These are phyloP conservation scores for Echeneis naucrates DNA, from an alignment of 2,797 vertebrate genomes.

Conservation along the genomic window DNA sequence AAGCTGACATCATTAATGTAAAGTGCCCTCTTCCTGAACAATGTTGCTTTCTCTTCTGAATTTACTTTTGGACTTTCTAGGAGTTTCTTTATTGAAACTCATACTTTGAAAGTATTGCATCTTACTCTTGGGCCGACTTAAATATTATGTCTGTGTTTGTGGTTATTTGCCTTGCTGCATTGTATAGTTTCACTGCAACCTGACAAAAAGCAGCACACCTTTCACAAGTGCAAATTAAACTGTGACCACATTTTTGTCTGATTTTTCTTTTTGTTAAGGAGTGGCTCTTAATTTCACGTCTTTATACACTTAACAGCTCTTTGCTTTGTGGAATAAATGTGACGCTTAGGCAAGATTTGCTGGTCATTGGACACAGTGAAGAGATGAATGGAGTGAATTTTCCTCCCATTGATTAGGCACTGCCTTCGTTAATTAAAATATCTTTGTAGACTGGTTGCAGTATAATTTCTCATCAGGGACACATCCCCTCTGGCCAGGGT, in stretches of 20 bases:
- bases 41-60: neutral
- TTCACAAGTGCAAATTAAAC: constrained; percentile 26
- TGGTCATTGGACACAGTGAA: constrained; percentile 41
- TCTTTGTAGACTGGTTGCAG: constrained; percentile 65
- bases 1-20: neutral
- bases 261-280: constrained; percentile 23
- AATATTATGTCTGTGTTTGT: constrained; percentile 12
- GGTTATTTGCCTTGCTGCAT: constrained; percentile 31
- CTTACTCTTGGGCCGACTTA: constrained; percentile 21
- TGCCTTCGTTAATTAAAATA: constrained; percentile 68
- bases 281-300: constrained; percentile 4
- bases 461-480: constrained; percentile 72
- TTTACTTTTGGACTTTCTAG: constrained; percentile 10
- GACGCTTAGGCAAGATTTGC: constrained; percentile 48
- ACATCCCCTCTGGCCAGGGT: constrained; percentile 53
- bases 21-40: neutral
- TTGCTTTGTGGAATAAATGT: constrained; percentile 37
- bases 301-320: constrained; percentile 42
- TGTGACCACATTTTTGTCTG: constrained; percentile 33
- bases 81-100: neutral
- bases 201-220: too few relatives aligned
- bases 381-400: constrained; percentile 60
- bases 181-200: constrained; percentile 14
- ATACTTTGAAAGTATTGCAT: neutral
- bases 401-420: constrained; percentile 58